Evolutionary conservation across 2,888 invertebrate species (phyloP), one percentile per base, ranked within the genome.

Genomic region (Tipula confusa): DNA sequence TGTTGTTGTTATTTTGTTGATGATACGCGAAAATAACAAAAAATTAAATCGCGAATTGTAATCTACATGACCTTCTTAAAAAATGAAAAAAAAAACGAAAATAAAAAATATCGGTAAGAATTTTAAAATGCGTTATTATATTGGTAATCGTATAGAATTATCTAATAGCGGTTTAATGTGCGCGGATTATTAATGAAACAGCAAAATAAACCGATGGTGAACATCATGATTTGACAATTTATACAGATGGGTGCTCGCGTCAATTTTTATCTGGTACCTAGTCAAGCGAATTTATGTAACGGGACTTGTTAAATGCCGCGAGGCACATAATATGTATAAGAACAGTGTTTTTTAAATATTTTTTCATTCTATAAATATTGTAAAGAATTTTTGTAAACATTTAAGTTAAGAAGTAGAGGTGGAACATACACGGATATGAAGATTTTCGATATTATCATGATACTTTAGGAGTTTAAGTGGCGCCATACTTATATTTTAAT

Each of bases 1-100:
- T 18, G 64, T 64, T 64, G 64, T 24, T 64, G 5, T 43, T 43
- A 7, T n/a, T 43, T n/a, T 43, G 15, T 15, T 43, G 6, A 43
- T 43, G 43, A 43, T 43, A 43, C 15, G 15, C 33, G 9, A 18
- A 48, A 48, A 18, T 11, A 18, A 18, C 48, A 48, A 48, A 48
- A 18, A 64, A 64, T 64, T 1, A 64, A 64, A 64, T 64, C 64
- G 64, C 64, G 64, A 24, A 24, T 24, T 64, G 64, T 64, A 64
- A 64, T 64, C 64, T 64, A 64, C 64, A 64, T 64, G 64, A 64
- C 64, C 64, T 64, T 64, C 24, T 64, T 43, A n/a, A 43, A n/a
- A 33, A 33, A 33, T 11, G 11, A 33, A 33, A 33, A 33, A 33
- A 36, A 36, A 36, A 36, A 9, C 36, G 36, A 36, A 11, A 36